These are phyloP conservation scores for Latheticus oryzae DNA, from an alignment of 2,888 invertebrate species.

Conservation along the genomic window DNA sequence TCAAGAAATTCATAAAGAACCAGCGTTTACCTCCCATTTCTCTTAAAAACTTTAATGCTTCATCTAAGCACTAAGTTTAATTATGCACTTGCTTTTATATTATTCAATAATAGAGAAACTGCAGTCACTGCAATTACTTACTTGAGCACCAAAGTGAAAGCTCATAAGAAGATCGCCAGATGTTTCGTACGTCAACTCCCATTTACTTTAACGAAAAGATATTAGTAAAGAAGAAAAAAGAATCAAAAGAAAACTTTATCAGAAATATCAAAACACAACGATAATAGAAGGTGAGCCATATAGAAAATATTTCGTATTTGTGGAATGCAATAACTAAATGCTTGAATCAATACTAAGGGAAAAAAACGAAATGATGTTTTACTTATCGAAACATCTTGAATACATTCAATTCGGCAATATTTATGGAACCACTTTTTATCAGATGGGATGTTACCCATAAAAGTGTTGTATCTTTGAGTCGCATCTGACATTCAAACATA, in stretches of 20 bases:
- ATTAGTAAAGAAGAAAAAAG: constrained; percentile 4
- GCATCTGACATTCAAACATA: constrained; percentile 17
- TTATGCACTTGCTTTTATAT: constrained; percentile 7
- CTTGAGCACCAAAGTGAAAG: constrained; percentile 3
- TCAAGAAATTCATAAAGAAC: not conserved
- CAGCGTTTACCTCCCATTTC: not conserved
- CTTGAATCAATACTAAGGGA: not conserved
- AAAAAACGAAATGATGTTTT: constrained; percentile 2
- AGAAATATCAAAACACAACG: constrained; percentile 4
- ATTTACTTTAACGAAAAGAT: constrained; percentile 16
- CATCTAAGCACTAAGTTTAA: not conserved
- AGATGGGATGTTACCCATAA: constrained; percentile 15
- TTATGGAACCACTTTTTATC: constrained; percentile 10
- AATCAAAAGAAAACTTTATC: too few relatives aligned
- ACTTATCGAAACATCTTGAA: constrained; percentile 1
- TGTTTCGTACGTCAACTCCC: constrained; percentile 16
- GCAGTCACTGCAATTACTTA: constrained; percentile 16
- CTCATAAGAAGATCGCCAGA: constrained; percentile 25
- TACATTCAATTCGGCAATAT: not conserved
- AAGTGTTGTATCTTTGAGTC: constrained; percentile 1
- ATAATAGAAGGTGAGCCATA: not conserved
- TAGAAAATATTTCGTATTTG: not conserved
- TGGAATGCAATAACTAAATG: not conserved
- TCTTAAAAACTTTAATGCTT: not conserved
- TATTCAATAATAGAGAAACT: constrained; percentile 16